phyloP scores from a whole-genome alignment of 2,797 vertebrate genomes.

The Cossypha heuglini region DNA sequence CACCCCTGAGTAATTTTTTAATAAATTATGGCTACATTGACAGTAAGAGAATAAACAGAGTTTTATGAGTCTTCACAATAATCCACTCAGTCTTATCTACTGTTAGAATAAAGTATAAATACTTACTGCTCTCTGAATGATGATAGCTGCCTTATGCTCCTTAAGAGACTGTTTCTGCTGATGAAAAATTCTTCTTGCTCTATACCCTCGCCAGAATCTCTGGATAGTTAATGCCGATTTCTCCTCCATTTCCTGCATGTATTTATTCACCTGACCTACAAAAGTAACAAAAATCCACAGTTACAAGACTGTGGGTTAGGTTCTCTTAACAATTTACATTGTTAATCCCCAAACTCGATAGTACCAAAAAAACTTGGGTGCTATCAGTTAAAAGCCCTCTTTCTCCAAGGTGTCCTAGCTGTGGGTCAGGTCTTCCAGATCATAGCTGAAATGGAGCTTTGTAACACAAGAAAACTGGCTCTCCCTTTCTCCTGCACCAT shows the following conservation, averaged over 20 bases:
- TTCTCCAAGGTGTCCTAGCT: neutral
- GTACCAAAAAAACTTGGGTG: neutral
- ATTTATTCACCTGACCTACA: conserved; percentile 85
- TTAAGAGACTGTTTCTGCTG: conserved; percentile 70
- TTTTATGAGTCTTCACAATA: neutral
- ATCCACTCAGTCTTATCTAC: neutral
- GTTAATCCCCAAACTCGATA: neutral
- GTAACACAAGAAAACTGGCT: neutral
- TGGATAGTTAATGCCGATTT: conserved; percentile 88
- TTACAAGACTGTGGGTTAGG: neutral
- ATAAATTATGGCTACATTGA: neutral
- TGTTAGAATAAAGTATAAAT: neutral
- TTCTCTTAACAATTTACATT: neutral
- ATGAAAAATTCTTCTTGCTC: conserved; percentile 77
- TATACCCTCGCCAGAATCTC: conserved; percentile 87
- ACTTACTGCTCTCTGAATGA: conserved; percentile 84
- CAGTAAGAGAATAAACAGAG: neutral
- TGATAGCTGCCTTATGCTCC: conserved; percentile 77
- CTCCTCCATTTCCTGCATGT: conserved; percentile 83
- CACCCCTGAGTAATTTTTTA: neutral
- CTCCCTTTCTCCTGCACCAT: neutral
- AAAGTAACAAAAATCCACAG: conserved; percentile 23
- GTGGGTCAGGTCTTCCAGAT: neutral
- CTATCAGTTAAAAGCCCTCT: neutral
- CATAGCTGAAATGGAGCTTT: neutral